These are phyloP conservation scores for Sinocyclocheilus grahami DNA, from an alignment of 2,113 vertebrate genomes.

Conservation along the genomic window DNA sequence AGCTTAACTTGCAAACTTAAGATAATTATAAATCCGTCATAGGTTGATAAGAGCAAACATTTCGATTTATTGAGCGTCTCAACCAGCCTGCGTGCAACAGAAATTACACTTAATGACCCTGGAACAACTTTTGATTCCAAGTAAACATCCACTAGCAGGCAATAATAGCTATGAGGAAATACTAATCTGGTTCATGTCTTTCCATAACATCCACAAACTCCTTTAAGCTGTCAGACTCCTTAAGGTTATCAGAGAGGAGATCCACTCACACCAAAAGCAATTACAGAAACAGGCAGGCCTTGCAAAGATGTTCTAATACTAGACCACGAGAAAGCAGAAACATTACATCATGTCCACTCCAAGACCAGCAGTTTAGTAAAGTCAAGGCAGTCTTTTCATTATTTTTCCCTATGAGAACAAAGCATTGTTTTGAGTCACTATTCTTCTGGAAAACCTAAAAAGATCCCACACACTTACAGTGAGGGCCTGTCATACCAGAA, in stretches of 20 bases:
- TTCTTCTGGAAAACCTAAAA: not conserved
- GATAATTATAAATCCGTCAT: not conserved
- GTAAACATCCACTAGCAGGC: not conserved
- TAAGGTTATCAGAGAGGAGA: not conserved
- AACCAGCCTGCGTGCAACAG: not conserved
- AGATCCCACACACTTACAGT: not conserved
- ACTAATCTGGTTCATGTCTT: conserved; percentile 9
- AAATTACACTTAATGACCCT: not conserved
- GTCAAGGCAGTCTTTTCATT: not conserved
- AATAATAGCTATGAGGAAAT: not conserved
- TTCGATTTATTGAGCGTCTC: not conserved
- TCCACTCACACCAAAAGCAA: not conserved
- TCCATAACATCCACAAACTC: not conserved
- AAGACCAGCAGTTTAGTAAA: not conserved
- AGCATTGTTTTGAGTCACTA: not conserved
- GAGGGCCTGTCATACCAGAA: not conserved
- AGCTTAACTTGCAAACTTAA: not conserved
- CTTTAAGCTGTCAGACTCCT: not conserved
- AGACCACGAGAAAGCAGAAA: not conserved
- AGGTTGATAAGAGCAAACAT: not conserved
- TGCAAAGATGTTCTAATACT: not conserved
- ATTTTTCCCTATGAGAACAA: not conserved
- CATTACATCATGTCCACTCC: not conserved
- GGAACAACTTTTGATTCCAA: not conserved
- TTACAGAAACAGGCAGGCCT: not conserved